Conservation (phyloP, 2,888 invertebrate genomes). For the Leptopilina syphax region DNA sequence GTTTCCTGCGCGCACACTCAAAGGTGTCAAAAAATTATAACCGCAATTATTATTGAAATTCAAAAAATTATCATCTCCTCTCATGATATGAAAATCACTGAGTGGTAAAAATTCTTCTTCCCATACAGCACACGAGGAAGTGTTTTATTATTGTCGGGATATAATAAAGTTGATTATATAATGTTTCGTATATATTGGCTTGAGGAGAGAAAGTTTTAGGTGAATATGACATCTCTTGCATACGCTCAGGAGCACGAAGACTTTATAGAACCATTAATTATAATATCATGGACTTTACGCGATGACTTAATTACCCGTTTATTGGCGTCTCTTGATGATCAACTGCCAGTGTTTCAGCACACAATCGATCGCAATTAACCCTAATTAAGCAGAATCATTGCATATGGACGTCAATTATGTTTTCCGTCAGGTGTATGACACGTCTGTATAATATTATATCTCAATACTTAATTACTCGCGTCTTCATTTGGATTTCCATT, state of each 20-base stretch:
- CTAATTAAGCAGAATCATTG: slow-evolving; percentile 70
- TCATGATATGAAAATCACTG: no score
- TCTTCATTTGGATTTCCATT: not conserved
- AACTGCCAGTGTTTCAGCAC: slow-evolving; percentile 58
- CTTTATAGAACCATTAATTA: slow-evolving; percentile 50
- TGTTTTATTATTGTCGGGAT: no score
- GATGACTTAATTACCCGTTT: slow-evolving; percentile 57
- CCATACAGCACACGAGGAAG: no score
- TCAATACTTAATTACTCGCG: slow-evolving; percentile 52
- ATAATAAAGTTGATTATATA: no score
- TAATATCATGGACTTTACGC: slow-evolving; percentile 52
- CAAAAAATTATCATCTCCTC: slow-evolving; percentile 38
- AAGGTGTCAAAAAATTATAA: slow-evolving; percentile 37
- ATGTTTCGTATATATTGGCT: no score
- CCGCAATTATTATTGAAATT: slow-evolving; percentile 34
- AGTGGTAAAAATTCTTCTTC: no score
- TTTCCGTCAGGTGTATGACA: slow-evolving; percentile 42
- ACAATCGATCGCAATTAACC: slow-evolving; percentile 73
- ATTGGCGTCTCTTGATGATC: slow-evolving; percentile 65
- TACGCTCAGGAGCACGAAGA: slow-evolving; percentile 44
- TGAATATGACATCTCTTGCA: not conserved
- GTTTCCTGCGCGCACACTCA: slow-evolving; percentile 43
- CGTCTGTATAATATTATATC: slow-evolving; percentile 16
- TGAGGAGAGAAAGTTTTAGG: slow-evolving; percentile 31
- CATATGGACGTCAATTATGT: slow-evolving; percentile 68